These are phyloP conservation scores for Vulpes lagopus DNA, from an alignment of 2,113 vertebrate species.

Conservation along the genomic window DNA sequence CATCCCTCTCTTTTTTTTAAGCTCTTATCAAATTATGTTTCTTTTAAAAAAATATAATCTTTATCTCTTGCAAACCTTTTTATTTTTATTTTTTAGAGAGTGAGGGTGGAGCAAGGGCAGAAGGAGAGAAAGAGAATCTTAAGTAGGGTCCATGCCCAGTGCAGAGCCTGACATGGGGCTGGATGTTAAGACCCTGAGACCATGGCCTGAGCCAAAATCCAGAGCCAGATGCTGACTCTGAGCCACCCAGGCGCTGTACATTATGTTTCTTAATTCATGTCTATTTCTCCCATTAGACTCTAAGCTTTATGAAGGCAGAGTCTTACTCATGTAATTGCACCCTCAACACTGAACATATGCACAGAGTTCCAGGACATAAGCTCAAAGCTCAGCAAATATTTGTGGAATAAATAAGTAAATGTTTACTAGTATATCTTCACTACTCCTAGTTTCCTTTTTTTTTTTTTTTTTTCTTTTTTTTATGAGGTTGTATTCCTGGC, in stretches of 20 bases:
- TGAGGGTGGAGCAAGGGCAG: background rate
- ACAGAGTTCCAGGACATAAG: background rate
- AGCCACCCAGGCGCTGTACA: background rate
- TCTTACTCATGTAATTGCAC: background rate
- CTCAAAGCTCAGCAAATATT: background rate
- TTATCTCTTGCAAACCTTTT: background rate
- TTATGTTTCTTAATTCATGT: background rate
- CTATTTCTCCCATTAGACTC: background rate
- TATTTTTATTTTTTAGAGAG: background rate
- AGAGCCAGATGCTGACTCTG: background rate
- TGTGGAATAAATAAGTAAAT: background rate
- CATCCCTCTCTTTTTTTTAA: background rate
- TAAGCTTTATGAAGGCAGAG: background rate
- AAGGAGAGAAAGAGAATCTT: background rate
- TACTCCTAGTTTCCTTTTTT: background rate
- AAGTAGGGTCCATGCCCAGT: background rate
- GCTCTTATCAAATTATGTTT: background rate
- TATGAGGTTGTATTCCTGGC: background rate
- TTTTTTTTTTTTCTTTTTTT: background rate
- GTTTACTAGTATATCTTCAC: background rate
- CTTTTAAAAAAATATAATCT: background rate
- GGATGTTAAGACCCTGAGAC: background rate
- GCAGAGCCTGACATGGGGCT: accelerated
- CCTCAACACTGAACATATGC: background rate
- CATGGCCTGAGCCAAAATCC: background rate